Percentiles rank a stretch among this genome's conserved stretches.
These are phyloP conservation scores for Actenoides hombroni DNA, from an alignment of 2,113 vertebrate genomes.

Conservation along the genomic window DNA sequence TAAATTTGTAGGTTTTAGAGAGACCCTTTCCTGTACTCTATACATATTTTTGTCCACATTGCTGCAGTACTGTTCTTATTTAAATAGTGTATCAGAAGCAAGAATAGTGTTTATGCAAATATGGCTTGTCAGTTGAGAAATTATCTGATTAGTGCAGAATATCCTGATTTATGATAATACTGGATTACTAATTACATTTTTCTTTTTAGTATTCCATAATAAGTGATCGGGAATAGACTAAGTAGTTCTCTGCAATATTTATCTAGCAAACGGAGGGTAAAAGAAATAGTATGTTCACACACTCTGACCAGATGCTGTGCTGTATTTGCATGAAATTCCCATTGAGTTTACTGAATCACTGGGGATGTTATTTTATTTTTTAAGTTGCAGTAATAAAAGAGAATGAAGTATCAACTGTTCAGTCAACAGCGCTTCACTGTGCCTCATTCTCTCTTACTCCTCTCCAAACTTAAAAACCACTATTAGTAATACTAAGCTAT, in stretches of 20 bases:
- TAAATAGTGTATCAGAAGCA: background rate
- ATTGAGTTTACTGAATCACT: background rate
- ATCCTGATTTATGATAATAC: background rate
- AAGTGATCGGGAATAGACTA: background rate
- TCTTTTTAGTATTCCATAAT: background rate
- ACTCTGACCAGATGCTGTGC: background rate
- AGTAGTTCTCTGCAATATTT: background rate
- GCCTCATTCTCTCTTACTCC: background rate
- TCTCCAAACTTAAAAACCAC: background rate
- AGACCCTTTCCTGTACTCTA: background rate
- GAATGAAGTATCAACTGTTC: background rate
- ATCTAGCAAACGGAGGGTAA: background rate
- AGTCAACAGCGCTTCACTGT: background rate
- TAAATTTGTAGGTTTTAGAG: background rate
- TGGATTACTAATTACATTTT: background rate
- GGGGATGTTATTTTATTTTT: background rate
- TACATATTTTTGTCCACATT: background rate
- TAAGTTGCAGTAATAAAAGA: background rate
- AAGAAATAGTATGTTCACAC: background rate
- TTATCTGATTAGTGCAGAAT: background rate
- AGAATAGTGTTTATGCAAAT: background rate
- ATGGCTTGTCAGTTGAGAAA: background rate
- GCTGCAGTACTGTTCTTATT: background rate
- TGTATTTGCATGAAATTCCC: background rate
- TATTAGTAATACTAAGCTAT: background rate